These are phyloP conservation scores for Tigriopus japonicus DNA, from an alignment of 1,140 invertebrate genomes.

Conservation along the genomic window DNA sequence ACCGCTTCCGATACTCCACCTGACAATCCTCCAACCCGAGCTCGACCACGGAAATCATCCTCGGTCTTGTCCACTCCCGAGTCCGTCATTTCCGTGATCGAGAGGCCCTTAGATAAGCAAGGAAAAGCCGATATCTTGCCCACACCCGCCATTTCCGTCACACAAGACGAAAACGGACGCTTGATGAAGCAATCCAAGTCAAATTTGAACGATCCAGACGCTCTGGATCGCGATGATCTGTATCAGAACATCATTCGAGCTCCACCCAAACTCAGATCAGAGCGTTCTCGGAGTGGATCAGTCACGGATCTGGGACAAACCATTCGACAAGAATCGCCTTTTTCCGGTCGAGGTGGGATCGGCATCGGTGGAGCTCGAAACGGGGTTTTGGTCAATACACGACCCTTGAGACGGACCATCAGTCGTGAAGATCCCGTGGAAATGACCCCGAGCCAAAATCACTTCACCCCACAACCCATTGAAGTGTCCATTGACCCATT, in stretches of 20 bases:
- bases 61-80: not conserved
- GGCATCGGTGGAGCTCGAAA: not conserved
- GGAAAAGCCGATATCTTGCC: not conserved
- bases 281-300: not conserved
- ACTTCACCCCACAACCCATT: not conserved
- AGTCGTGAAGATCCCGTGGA: not conserved
- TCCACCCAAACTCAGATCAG: not conserved
- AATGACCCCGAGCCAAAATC: not conserved
- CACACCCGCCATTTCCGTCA: not conserved
- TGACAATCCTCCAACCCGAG: not conserved
- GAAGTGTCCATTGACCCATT: constrained; percentile 5
- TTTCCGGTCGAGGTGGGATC: not conserved
- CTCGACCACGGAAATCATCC: not conserved
- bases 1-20: not conserved
- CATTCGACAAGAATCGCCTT: not conserved
- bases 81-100: constrained; percentile 2
- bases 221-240: not conserved
- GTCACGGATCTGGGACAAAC: not conserved
- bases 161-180: not conserved
- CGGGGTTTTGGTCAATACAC: not conserved
- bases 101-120: not conserved
- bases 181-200: not conserved
- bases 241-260: not conserved
- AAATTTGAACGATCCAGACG: not conserved
- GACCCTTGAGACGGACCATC: not conserved